Percentiles rank a stretch among this genome's conserved stretches.
These are phyloP conservation scores for Stenurella melanura DNA, from an alignment of 2,888 invertebrate genomes.

Conservation along the genomic window DNA sequence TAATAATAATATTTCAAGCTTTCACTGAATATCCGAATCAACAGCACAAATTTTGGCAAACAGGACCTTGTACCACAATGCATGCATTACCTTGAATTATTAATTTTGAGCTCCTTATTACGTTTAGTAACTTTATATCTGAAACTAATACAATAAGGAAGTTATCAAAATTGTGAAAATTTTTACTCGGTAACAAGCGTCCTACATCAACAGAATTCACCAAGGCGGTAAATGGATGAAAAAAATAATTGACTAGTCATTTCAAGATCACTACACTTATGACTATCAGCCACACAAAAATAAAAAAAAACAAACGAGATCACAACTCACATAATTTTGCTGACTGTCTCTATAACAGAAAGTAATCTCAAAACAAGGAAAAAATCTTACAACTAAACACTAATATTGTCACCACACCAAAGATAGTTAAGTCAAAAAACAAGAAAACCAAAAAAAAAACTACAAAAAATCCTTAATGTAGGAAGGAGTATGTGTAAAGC, in stretches of 20 bases:
- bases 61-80: too few species aligned
- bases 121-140: too few species aligned
- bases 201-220: too few species aligned
- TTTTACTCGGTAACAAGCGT: too few species aligned
- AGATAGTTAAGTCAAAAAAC: conserved; percentile 32
- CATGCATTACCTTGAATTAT: too few species aligned
- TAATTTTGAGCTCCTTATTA: too few species aligned
- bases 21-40: too few species aligned
- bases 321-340: conserved; percentile 33
- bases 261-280: conserved; percentile 3
- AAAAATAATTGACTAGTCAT: neutral
- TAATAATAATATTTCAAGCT: too few species aligned
- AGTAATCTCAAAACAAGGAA: conserved; percentile 16
- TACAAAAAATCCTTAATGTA: conserved; percentile 36
- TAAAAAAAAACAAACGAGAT: conserved; percentile 36
- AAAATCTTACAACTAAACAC: conserved; percentile 28
- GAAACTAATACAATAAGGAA: too few species aligned
- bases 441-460: conserved; percentile 17
- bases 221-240: neutral
- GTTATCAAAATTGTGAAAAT: too few species aligned
- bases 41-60: too few species aligned
- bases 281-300: conserved; percentile 1
- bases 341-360: conserved; percentile 1
- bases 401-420: conserved; percentile 40
- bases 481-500: conserved; percentile 35